Base-by-base conservation (phyloP, 2,113 vertebrate genomes). In the Tonatia bakeri region DNA sequence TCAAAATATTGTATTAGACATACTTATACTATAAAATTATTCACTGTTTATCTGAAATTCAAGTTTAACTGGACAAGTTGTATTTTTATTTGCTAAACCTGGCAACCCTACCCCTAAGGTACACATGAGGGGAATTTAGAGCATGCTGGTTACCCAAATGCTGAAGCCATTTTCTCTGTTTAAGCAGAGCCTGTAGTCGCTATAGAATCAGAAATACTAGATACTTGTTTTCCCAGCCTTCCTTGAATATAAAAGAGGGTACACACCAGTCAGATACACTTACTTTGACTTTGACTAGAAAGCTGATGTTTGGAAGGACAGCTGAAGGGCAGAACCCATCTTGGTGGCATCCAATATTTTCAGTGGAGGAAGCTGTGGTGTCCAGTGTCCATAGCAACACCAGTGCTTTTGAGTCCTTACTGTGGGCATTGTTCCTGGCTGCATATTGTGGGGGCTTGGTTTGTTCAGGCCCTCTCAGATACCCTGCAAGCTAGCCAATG, bases 31-130 rank as follows among this genome's bases (percentile, higher is more conserved):
- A 26, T 67, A 69, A 87, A 54, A 59, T 73, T 67, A 26, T 45
- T 77, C 3, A 1, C 33, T 76, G 9, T 80, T 65, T 80, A 50
- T 77, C 24, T 94, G 59, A 82, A 82, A 76, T 87, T 90, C 28
- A 87, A 75, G 76, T 84, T 50, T 73, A 72, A 70, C 45, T 56
- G 52, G 19, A 31, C 14, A 33, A 38, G n/a, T 72, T 83, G n/a
- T 54, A 16, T 40, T 93, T 94, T 59, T 90, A 92, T 83, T 92
- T 76, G 65, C n/a, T 85, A 89, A 90, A 36, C 14, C 14, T 76
- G 50, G 19, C 36, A 69, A 17, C 14, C 67, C 40, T 36, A 54
- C 13, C 16, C 28, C 15, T 45, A 47, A 80, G 33, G 33, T 33
- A 33, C 24, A 4, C 10, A 50, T 45, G 47, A 52, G 6, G 5